phyloP scores from a whole-genome alignment of 2,797 vertebrate genomes.

The Oreonectes daqikongensis region DNA sequence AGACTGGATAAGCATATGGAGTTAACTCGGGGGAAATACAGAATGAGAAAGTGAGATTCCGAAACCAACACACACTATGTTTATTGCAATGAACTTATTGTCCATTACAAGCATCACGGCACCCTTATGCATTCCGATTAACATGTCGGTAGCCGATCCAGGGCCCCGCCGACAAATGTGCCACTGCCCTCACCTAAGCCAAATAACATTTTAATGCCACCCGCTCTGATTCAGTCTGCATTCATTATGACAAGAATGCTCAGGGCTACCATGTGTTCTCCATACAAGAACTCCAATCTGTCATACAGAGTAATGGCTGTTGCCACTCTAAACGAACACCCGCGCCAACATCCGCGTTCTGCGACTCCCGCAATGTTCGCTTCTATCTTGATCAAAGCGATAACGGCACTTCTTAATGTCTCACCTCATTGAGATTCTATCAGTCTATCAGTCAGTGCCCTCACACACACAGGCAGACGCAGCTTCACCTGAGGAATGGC shows the following conservation, averaged over 20 bases:
- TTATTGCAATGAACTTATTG: neutral
- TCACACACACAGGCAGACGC: conserved; percentile 27
- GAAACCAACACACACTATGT: neutral
- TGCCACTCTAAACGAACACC: conserved; percentile 46
- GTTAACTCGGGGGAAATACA: conserved; percentile 28
- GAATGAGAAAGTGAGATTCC: conserved; percentile 44
- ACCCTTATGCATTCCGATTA: neutral
- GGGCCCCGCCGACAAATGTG: conserved; percentile 7
- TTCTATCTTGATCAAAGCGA: conserved; percentile 52
- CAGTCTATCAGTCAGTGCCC: conserved; percentile 49
- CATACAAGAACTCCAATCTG: conserved; percentile 71
- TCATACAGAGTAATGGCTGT: conserved; percentile 72
- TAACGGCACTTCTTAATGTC: conserved; percentile 43
- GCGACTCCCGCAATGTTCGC: conserved; percentile 49
- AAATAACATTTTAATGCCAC: conserved; percentile 72
- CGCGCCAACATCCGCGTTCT: conserved; percentile 20
- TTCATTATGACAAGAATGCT: conserved; percentile 73
- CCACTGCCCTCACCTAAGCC: conserved; percentile 48
- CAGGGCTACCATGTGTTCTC: conserved; percentile 63
- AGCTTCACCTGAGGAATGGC: conserved; percentile 42
- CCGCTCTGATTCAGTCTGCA: conserved; percentile 47
- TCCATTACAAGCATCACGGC: neutral
- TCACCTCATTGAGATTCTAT: conserved; percentile 47
- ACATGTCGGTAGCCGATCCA: neutral
- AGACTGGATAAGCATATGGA: conserved; percentile 70